Base-by-base conservation (phyloP, 1,140 invertebrate genomes). In the Drosophila watanabei region DNA sequence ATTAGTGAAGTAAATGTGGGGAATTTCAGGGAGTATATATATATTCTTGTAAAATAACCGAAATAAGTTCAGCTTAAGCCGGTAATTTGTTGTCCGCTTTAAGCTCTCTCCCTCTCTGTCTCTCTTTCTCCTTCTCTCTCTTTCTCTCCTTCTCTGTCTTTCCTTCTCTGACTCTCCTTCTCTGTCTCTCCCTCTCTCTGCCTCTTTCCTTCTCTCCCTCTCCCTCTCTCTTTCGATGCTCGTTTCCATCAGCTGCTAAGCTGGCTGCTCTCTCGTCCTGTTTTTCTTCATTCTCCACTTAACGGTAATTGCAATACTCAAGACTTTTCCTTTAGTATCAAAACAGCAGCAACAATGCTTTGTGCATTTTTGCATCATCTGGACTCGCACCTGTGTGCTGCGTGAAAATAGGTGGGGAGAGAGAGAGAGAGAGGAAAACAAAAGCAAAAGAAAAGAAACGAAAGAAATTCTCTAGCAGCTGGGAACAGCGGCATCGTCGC, bases 271-370 rank as follows among this genome's bases (percentile, higher is more conserved):
- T 20, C 20, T 52, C 20, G 33, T 37, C 43, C 37, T 20, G 9
- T 52, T 39, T 60, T 14, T 11, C 14, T 20, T 57, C 59, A 37
- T 37, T 45, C 48, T 28, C 16, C 83, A 80, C 83, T 88, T 78
- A 56, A 71, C 73, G 72, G 81, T 88, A 88, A 88, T 88, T 89
- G 81, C 82, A 85, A 81, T 78, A 69, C 64, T 72, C 66, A 51
- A 51, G 80, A 78, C 65, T 39, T 63, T 72, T 66, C 41, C 45
- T 41, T 56, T n/a, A n/a, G 57, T 45, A 62, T 65, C 63, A 65
- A 58, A 37, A 58, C 48, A 51, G 43, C 52, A 49, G 48, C 54
- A 45, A 52, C 46, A 48, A 52, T 28, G 51, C 77, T 52, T 51
- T 58, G 35, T 48, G 33, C 51, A 73, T 60, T 73, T 72, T 73